Conservation (phyloP, 1,140 invertebrate genomes). For the Brachystomella parvula region DNA sequence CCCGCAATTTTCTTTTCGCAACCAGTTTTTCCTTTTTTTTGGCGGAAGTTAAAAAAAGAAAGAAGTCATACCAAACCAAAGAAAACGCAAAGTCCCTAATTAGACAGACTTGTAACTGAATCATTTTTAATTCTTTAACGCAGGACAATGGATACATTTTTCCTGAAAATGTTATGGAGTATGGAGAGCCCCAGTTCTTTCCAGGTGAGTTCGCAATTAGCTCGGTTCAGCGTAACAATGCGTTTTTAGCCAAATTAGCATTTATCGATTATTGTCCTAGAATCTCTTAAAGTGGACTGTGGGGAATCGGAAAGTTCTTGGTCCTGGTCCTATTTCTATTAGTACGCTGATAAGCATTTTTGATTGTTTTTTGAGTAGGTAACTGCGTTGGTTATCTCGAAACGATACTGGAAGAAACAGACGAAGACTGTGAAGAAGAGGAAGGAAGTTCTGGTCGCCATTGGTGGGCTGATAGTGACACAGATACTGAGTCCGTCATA, state of each 20-base stretch:
- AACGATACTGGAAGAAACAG: slow-evolving; percentile 39
- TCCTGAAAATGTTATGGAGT: slow-evolving; percentile 37
- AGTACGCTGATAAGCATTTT: too few species aligned
- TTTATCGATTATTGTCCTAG: too few species aligned
- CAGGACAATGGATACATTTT: slow-evolving; percentile 35
- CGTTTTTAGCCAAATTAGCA: too few species aligned
- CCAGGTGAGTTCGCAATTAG: slow-evolving; percentile 32
- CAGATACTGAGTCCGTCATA: slow-evolving; percentile 38
- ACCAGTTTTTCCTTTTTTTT: too few species aligned
- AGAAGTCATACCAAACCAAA: too few species aligned
- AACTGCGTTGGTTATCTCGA: slow-evolving; percentile 38
- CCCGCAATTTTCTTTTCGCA: too few species aligned
- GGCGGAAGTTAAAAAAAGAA: too few species aligned
- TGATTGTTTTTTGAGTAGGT: slow-evolving; percentile 10
- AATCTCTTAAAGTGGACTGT: too few species aligned
- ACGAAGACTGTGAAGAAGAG: slow-evolving; percentile 38
- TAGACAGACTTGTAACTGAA: not conserved
- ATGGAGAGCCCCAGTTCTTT: slow-evolving; percentile 38
- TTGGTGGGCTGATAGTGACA: slow-evolving; percentile 38
- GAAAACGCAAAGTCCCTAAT: too few species aligned
- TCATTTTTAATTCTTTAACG: not conserved
- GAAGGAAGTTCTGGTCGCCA: slow-evolving; percentile 37
- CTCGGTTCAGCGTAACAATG: too few species aligned
- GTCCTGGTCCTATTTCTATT: not conserved
- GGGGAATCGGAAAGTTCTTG: not conserved